phyloP scores from a whole-genome alignment of 2,797 vertebrate species.

The Periophthalmus magnuspinnatus region DNA sequence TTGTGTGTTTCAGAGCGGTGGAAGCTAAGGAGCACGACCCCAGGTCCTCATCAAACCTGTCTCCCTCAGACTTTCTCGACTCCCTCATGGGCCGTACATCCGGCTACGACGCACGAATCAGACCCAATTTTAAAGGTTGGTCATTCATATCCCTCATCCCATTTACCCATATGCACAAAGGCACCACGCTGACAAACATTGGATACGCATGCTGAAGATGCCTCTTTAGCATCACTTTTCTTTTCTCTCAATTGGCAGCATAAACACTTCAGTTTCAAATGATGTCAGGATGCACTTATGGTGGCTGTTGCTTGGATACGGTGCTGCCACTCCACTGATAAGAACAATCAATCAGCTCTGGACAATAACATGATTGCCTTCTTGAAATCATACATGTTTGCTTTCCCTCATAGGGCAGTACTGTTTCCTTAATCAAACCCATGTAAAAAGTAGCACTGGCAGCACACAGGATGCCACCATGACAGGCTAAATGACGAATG shows the following conservation, averaged over 20 bases:
- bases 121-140: constrained; percentile 99
- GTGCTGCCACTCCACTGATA: constrained; percentile 25
- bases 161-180: neutral
- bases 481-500: constrained; percentile 62
- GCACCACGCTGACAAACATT: constrained; percentile 1
- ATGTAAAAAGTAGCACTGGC: constrained; percentile 19
- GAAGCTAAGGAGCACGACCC: constrained; percentile 94
- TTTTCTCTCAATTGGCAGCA: neutral
- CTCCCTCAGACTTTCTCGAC: constrained; percentile 98
- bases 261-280: constrained; percentile 24
- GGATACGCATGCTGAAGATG: neutral
- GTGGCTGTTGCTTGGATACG: constrained; percentile 40
- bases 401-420: neutral
- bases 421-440: neutral
- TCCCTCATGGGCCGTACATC: constrained; percentile 98
- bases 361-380: constrained; percentile 34
- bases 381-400: constrained; percentile 31
- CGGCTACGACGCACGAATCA: constrained; percentile 96
- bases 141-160: constrained; percentile 3
- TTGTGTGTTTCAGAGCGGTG: constrained; percentile 79
- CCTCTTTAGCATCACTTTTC: neutral
- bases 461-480: constrained; percentile 47
- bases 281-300: constrained; percentile 25
- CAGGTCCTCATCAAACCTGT: constrained; percentile 90
- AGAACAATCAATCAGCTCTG: constrained; percentile 43